Conservation (phyloP, 2,797 vertebrate genomes). For the Onychomys torridus region DNA sequence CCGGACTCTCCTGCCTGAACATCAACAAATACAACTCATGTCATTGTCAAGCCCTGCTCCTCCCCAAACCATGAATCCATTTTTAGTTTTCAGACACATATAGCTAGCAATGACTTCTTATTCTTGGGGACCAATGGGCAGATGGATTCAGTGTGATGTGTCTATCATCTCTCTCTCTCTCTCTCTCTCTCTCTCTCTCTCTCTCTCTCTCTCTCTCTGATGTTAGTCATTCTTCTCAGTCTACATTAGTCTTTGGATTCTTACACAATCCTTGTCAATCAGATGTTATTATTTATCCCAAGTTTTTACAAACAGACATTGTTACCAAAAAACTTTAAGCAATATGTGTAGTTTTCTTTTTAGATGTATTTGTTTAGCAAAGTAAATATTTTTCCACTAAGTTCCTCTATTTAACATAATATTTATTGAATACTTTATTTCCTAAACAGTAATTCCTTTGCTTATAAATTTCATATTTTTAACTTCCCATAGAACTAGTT, state of each 20-base stretch:
- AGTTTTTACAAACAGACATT: neutral
- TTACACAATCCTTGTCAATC: neutral
- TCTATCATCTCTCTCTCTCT: neutral
- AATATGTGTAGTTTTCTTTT: neutral
- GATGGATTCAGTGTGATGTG: neutral
- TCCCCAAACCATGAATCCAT: neutral
- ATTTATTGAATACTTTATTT: neutral
- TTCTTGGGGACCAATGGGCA: neutral
- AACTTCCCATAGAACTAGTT: neutral
- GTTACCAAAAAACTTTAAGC: neutral
- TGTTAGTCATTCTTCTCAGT: neutral
- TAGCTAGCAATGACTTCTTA: neutral
- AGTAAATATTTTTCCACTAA: neutral
- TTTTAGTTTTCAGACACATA: conserved; percentile 5
- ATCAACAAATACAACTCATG: neutral
- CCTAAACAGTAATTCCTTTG: neutral
- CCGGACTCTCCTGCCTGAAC: neutral
- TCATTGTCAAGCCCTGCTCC: neutral
- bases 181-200: too few species aligned
- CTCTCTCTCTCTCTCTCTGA: too few species aligned
- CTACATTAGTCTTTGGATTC: neutral
- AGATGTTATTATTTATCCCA: neutral
- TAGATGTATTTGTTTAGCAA: neutral
- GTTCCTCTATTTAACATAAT: neutral
- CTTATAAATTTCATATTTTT: neutral